Base-by-base conservation (phyloP, 1,140 invertebrate species). In the Holcopasites calliopsidis region DNA sequence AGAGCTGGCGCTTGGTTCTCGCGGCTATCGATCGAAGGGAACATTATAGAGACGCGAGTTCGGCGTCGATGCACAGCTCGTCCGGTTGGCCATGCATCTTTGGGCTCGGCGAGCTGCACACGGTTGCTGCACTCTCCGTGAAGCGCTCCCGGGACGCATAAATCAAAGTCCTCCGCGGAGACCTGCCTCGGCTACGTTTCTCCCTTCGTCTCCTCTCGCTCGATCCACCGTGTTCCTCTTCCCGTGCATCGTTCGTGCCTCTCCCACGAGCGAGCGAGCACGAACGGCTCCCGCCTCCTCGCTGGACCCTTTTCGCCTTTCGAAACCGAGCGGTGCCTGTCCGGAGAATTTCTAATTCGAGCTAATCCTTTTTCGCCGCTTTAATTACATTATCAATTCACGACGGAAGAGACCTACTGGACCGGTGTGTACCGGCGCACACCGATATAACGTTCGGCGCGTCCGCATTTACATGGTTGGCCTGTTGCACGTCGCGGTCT, bases 331-430 rank as follows among this genome's bases (percentile, higher is more conserved):
- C 5, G 49, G 44, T 60, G 35, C 52, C 57, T 73, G 69, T 71
- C 70, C 61, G 69, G 81, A 71, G 78, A 86, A 89, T 89, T 89
- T 89, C 88, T 86, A 89, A 89, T 89, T 89, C 87, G 86, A 66
- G 86, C 84, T 88, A 87, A 89, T 89, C 85, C 88, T 87, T 87
- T 87, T 86, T 84, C 86, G 83, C 66, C 73, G 80, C 64, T 80
- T 77, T 80, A 88, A 88, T 88, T 88, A 87, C 87, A 86, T 88
- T 87, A 87, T 88, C 86, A 86, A 87, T 88, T 86, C 83, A 86
- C 80, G 72, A 80, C 72, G 76, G 81, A 84, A 40, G 33, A 58
- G 61, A 73, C 49, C 71, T 21, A 49, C 50, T 54, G 61, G 49
- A 16, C 49, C 13, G 21, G 71, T 50, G 58, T 62, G 68, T 28